Base-by-base conservation (phyloP, 2,797 vertebrate species). In the Tachyglossus aculeatus region DNA sequence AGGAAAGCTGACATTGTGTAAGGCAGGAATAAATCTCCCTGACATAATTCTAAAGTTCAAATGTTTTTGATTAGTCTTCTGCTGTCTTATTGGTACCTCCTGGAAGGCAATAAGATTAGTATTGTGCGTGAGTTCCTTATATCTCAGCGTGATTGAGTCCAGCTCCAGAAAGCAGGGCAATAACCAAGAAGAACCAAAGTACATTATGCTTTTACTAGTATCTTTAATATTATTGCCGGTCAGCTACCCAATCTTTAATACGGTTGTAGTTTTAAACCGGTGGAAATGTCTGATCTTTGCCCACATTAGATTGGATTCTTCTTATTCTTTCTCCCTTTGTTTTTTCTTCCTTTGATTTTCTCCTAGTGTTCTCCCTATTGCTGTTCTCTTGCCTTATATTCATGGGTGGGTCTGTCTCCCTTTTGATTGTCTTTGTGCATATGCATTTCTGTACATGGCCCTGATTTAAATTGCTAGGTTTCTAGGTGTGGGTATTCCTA, bases 21-120 rank as follows among this genome's bases (percentile, higher is more conserved):
- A 63, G 52, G 47, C 24, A 61, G 37, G 19, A 36, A 22, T 79
- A 83, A 79, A 71, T 78, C 55, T 68, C 52, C 53, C 69, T 48
- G 63, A 16, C 29, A 25, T 63, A 60, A 71, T 61, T 67, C 66
- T 75, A 47, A 50, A 77, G 44, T 53, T 78, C 64, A 67, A 22
- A 65, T 78, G 82, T 76, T 82, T 85, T 70, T 81, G 60, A 64
- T 82, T 82, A 86, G 43, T 25, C 13, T 22, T 43, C 59, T 82
- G 57, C 54, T 70, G 43, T 59, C 60, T 74, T 71, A 50, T 59
- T 77, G 67, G 48, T 70, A 47, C 66, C 70, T 72, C 53, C 67
- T 71, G 43, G 50, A 75, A 81, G 58, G 60, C 71, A 75, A 9
- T 34, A 55, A 60, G 52, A 68, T 68, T 50, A 74, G 71, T 40